These are phyloP conservation scores for Pararge aegeria DNA, from an alignment of 1,140 invertebrate genomes.

Conservation along the genomic window DNA sequence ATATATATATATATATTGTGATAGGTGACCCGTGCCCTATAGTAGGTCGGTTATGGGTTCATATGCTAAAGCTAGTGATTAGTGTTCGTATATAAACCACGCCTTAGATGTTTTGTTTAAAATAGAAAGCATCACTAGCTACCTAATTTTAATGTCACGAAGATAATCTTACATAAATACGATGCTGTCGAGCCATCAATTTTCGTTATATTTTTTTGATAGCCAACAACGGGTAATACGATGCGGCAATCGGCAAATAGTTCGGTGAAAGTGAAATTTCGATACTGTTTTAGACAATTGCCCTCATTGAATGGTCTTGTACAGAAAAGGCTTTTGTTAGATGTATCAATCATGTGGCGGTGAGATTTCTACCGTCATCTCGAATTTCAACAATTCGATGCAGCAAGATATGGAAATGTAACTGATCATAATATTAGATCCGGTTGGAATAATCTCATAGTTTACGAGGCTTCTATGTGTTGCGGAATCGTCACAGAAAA, in stretches of 20 bases:
- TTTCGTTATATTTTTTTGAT: constrained; percentile 48
- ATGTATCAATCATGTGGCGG: constrained; percentile 29
- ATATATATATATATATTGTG: too few species aligned
- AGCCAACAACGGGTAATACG: constrained; percentile 43
- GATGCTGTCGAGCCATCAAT: constrained; percentile 49
- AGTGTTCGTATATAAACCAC: too few species aligned
- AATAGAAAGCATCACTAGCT: constrained; percentile 26
- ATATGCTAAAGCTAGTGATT: too few species aligned
- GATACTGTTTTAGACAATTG: constrained; percentile 52
- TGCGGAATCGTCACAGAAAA: too few species aligned
- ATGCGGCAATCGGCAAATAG: constrained; percentile 45
- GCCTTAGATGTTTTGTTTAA: constrained; percentile 1
- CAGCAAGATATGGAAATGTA: neutral
- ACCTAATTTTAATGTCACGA: constrained; percentile 33
- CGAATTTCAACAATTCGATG: constrained; percentile 3
- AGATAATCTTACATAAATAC: constrained; percentile 63
- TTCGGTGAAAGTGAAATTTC: constrained; percentile 65
- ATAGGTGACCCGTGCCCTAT: too few species aligned
- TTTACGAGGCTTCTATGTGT: too few species aligned
- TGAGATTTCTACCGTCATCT: constrained; percentile 2
- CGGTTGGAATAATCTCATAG: too few species aligned
- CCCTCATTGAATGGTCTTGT: constrained; percentile 41
- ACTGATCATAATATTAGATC: neutral
- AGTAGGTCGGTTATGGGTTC: too few species aligned
- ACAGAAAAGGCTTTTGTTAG: constrained; percentile 24